Base-by-base conservation (phyloP, 64 coral and sea anemone species). In the Pocillopora damicornis region DNA sequence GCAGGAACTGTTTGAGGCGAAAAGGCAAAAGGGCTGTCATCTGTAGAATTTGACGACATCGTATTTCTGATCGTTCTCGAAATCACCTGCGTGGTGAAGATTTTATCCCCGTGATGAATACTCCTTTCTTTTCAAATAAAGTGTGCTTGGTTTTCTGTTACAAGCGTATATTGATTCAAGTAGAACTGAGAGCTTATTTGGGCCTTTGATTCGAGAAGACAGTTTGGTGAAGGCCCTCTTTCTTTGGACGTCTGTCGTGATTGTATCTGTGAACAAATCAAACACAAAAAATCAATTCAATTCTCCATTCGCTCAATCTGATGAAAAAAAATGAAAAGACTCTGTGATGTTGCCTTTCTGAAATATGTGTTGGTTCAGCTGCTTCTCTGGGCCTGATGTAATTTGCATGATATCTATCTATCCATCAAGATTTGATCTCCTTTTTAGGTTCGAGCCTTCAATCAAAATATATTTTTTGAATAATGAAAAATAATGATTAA, bases 1-100 rank as follows among this genome's bases (percentile, higher is more conserved):
- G 86, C 26, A 61, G 84, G 81, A 35, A 87, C 73, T 57, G 81
- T 85, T 12, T 85, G 63, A 9, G 2, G 10, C 56, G 81, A 45
- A 58, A 85, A 72, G 0, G 2, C 16, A 25, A 1, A 9, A 20
- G 77, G 15, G 2, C 4, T 22, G 9, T 79, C 59, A 60, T 30
- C 9, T 22, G 51, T 51, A 51, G 42, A 79, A 20, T 79, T 38
- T 22, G 20, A 10, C 12, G 81, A 30, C 81, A 72, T 58, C 42
- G 42, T 51, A 51, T 45, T 68, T 66, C 20, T 37, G 63, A 42
- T 12, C 45, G 45, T 63, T 83, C 59, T 67, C 56, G 12, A 25
- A 60, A 71, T 71, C 25, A 9, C 67, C 67, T 23, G 67, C 67
- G 20, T 5, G 1, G 5, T 71, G 67, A 11, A 71, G 67, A 1